These are phyloP conservation scores for Gouania willdenowi DNA, from an alignment of 2,797 vertebrate genomes.

Conservation along the genomic window DNA sequence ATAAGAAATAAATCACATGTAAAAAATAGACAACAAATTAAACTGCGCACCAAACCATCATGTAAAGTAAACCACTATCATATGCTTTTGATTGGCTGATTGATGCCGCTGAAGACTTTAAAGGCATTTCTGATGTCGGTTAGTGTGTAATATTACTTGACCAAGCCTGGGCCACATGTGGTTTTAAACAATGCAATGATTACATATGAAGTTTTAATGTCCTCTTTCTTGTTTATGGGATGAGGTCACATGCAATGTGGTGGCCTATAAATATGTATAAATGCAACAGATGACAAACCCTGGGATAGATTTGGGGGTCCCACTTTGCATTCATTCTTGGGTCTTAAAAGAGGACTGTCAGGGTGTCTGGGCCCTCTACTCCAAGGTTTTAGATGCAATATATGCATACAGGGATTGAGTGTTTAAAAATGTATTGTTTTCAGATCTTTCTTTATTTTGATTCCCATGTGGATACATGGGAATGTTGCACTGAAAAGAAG, in stretches of 20 bases:
- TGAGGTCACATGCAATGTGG: slow-evolving; percentile 45
- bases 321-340: slow-evolving; percentile 61
- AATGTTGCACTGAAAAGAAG: slow-evolving; percentile 52
- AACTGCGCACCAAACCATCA: too few relatives aligned
- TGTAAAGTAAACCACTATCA: too few relatives aligned
- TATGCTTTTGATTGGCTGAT: too few relatives aligned
- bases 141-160: too few relatives aligned
- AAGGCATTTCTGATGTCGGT: too few relatives aligned
- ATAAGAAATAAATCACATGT: too few relatives aligned
- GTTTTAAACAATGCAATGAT: too few relatives aligned
- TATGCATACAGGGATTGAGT: slow-evolving; percentile 22
- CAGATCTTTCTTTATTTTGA: slow-evolving; percentile 31
- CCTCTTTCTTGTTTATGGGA: slow-evolving; percentile 31
- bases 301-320: slow-evolving; percentile 34
- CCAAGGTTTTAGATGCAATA: slow-evolving; percentile 26
- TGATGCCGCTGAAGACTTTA: too few relatives aligned
- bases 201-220: slow-evolving; percentile 6
- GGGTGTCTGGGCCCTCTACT: slow-evolving; percentile 19
- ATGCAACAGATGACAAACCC: slow-evolving; percentile 60
- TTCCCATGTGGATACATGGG: slow-evolving; percentile 51
- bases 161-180: too few relatives aligned
- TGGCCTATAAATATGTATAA: slow-evolving; percentile 66
- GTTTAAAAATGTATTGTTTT: slow-evolving; percentile 25
- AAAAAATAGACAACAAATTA: too few relatives aligned
- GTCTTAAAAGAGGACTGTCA: slow-evolving; percentile 38